Base-by-base conservation (phyloP, 2,888 invertebrate genomes). In the Netelia virgata region DNA sequence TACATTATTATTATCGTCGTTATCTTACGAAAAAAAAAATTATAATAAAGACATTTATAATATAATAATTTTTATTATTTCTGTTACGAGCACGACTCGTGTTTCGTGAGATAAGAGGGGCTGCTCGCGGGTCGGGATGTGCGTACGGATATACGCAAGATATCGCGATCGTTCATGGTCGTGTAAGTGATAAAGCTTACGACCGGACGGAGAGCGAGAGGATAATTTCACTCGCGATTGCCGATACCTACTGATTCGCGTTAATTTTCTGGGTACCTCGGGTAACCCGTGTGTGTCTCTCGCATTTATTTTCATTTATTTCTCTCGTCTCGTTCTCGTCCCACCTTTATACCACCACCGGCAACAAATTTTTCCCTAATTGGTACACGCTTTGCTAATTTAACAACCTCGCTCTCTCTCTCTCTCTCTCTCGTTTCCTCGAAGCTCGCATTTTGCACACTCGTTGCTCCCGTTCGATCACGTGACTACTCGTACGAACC, bases 171-270 rank as follows among this genome's bases (percentile, higher is more conserved):
- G 47, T 47, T 10, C 47, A 47, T 14, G 68, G 20, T 47, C 76
- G 59, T 76, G 66, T 68, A 76, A 76, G 55, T 66, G 57, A 55
- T 57, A 41, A 55, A 66, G 57, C 68, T 47, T 47, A 47, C 47
- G 47, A 47, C 11, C 47, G 47, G 64, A 66, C 66, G 64, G 43
- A 61, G 63, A 36, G 55, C 50, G 55, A 55, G 75, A 64, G 43
- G 36, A 36, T 36, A 76, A 64, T n/a, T 66, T 57, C 68, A 68
- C 59, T 59, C 57, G 68, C 68, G 47, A 68, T 57, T 76, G 55
- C 68, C 76, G 68, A 76, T 76, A 50, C 23, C 41, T 68, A 59
- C 76, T 57, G 68, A 68, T 76, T 76, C 68, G 36, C 68, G 59
- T 76, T 66, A 76, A 14, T 10, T 47, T 14, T 47, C 3, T 14